Base-by-base conservation (phyloP, 2,888 invertebrate species). In the Nycteola revayana region DNA sequence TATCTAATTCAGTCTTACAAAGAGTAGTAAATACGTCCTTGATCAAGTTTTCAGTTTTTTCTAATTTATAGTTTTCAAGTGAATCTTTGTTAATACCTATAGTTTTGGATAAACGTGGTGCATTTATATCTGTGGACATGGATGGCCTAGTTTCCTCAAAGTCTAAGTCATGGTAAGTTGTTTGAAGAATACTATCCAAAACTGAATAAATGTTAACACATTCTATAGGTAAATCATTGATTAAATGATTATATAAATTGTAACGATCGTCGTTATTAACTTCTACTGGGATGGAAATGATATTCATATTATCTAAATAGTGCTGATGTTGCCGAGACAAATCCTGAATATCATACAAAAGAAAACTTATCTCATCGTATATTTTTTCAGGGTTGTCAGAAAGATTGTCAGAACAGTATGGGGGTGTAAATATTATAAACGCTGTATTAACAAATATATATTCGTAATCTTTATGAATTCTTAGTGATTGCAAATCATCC, bases 281-380 rank as follows among this genome's bases (percentile, higher is more conserved):
- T 9, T 66, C 65, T 27, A 65, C 41, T 1, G 83, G 76, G 37
- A 88, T 68, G 28, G 62, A 40, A 25, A 80, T 66, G 25, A 83
- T 68, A 41, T 78, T 71, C 79, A 90, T 87, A 48, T 84, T 88
- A 7, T 79, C 64, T 36, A 90, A 62, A 57, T 88, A 91, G 49
- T 83, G 71, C 2, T 28, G 24, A 55, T 90, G 89, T 49, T 90
- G 89, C 38, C 87, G 65, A 3, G 74, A 72, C 27, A 90, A 72
- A 49, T 91, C 90, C 57, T 90, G 86, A 24, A 90, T 64, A 55
- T 91, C 90, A 41, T 90, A 90, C 64, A 90, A 73, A 2, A 90
- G 72, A 40, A 62, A 87, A 49, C 89, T 89, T 14, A 90, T 42
- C 44, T 86, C 84, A 39, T 90, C 87, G 55, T 91, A 91, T 36